Conservation (phyloP, 2,113 vertebrate genomes). For the Capreolus pygargus region DNA sequence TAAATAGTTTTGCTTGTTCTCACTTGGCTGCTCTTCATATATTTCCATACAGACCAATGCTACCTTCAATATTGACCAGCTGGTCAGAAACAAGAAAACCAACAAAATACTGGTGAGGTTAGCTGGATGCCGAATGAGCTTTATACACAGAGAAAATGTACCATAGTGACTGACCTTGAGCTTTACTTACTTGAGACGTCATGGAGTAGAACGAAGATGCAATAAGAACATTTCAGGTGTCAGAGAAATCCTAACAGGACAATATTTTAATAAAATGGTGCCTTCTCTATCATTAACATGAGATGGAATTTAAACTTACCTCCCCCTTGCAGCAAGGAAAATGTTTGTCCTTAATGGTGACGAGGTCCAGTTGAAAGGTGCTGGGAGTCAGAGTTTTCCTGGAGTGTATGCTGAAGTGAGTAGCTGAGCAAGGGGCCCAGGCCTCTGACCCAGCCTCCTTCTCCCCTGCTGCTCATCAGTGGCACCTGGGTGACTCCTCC, state of each 20-base stretch:
- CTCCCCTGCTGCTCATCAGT: accelerated
- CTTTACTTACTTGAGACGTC: background rate
- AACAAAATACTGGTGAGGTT: background rate
- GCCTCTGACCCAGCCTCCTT: background rate
- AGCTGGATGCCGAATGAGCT: background rate
- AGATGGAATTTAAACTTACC: background rate
- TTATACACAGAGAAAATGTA: background rate
- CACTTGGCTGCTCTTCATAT: background rate
- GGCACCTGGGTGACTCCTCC: background rate
- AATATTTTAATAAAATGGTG: background rate
- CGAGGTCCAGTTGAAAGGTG: background rate
- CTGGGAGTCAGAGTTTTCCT: background rate
- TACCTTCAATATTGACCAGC: background rate
- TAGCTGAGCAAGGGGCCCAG: background rate
- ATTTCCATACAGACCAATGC: background rate
- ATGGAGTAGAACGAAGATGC: background rate
- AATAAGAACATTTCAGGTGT: background rate
- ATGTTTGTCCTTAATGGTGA: background rate
- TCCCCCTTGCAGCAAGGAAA: background rate
- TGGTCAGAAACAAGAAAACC: background rate
- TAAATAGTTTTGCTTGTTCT: background rate
- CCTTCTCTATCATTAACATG: background rate
- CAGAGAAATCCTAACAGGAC: background rate
- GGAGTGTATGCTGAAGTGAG: background rate
- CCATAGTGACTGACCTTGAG: background rate